Percentiles rank a stretch among this genome's conserved stretches.
These are phyloP conservation scores for Spodoptera exigua DNA, from an alignment of 2,888 invertebrate species.

Conservation along the genomic window DNA sequence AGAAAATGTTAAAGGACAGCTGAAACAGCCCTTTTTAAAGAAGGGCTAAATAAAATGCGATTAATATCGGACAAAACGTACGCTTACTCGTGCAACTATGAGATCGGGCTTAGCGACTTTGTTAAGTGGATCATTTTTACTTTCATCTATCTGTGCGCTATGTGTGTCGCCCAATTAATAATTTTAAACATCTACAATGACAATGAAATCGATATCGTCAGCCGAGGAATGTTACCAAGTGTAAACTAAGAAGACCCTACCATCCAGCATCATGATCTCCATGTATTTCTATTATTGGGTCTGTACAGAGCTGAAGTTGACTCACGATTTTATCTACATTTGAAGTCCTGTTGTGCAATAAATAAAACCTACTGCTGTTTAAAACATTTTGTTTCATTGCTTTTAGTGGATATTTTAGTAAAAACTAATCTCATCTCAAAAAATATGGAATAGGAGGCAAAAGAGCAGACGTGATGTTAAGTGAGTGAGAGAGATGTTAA, in stretches of 20 bases:
- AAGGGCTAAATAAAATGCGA: constrained; percentile 53
- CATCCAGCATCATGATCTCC: not conserved
- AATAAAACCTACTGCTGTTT: constrained; percentile 3
- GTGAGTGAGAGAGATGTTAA: too few relatives aligned
- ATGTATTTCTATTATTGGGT: constrained; percentile 44
- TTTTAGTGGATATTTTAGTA: constrained; percentile 18
- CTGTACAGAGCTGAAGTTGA: constrained; percentile 28
- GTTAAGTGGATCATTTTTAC: constrained; percentile 66
- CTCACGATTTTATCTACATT: constrained; percentile 31
- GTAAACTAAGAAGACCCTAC: not conserved
- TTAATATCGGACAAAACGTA: constrained; percentile 65
- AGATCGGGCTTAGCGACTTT: constrained; percentile 66
- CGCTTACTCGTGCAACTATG: constrained; percentile 63
- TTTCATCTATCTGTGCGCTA: constrained; percentile 68
- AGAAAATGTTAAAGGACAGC: constrained; percentile 9
- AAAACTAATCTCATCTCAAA: too few relatives aligned
- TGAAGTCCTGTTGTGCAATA: not conserved
- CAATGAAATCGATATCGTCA: constrained; percentile 71
- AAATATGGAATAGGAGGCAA: too few relatives aligned
- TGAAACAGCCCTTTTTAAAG: not conserved
- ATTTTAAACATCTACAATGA: constrained; percentile 64
- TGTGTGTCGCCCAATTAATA: constrained; percentile 70
- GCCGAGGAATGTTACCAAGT: constrained; percentile 66
- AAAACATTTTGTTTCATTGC: not conserved
- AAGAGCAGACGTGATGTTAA: too few relatives aligned